Percentiles rank a stretch among this genome's conserved stretches.
phyloP scores from a whole-genome alignment of 2,113 vertebrate species.

The Calyptomena viridis region DNA sequence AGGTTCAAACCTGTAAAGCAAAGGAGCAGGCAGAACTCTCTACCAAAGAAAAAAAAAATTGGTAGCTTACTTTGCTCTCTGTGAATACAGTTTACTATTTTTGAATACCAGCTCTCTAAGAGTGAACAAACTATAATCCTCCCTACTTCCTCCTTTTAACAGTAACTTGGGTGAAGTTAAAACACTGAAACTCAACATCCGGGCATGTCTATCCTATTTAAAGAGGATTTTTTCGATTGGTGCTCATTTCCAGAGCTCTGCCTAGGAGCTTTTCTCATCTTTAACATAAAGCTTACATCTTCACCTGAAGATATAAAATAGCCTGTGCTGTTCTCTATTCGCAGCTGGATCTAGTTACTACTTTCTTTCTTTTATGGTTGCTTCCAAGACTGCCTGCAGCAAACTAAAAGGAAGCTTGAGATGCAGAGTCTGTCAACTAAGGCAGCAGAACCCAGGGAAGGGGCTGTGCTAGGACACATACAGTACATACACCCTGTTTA shows the following conservation, averaged over 20 bases:
- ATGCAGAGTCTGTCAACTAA: not conserved
- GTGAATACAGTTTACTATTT: not conserved
- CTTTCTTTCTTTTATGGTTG: not conserved
- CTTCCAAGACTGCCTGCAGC: not conserved
- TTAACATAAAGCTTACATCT: not conserved
- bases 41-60: not conserved
- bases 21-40: not conserved
- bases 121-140: not conserved
- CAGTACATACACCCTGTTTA: not conserved
- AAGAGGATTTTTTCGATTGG: not conserved
- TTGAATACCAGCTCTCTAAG: not conserved
- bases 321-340: not conserved
- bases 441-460: not conserved
- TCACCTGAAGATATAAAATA: not conserved
- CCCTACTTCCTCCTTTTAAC: not conserved
- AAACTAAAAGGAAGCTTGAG: not conserved
- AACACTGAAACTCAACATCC: not conserved
- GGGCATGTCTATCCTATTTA: not conserved
- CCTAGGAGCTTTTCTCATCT: not conserved
- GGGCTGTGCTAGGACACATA: not conserved
- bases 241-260: not conserved
- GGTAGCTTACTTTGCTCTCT: not conserved
- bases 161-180: not conserved
- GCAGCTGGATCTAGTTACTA: not conserved
- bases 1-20: not conserved